Evolutionary conservation across 2,888 invertebrate genomes (phyloP).

Genomic region (Mesodorylaimus sp.): DNA sequence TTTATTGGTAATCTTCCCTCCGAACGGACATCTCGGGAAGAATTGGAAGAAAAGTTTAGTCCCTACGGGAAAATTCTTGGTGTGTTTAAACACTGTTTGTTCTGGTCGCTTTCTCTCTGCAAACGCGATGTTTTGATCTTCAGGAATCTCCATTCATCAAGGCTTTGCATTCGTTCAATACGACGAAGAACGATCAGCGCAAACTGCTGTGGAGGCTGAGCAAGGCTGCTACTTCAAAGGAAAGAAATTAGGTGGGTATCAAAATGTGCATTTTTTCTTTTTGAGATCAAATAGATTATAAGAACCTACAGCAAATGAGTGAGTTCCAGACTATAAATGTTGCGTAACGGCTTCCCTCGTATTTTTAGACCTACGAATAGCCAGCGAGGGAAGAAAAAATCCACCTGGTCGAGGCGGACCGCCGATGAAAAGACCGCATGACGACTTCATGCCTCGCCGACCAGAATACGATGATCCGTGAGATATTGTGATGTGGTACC

Average conservation of each 20-base stretch:
- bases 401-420: neutral
- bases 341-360: no score
- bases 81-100: constrained; percentile 13
- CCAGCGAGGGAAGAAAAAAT: neutral
- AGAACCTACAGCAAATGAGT: no score
- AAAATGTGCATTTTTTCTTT: constrained; percentile 20
- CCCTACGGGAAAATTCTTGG: constrained; percentile 48
- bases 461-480: no score
- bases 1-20: constrained; percentile 59
- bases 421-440: no score
- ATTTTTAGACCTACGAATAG: no score
- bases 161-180: constrained; percentile 76
- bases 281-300: neutral
- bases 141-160: constrained; percentile 32
- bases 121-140: neutral
- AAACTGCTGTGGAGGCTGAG: constrained; percentile 51
- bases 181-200: constrained; percentile 52
- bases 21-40: constrained; percentile 43
- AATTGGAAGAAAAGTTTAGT: constrained; percentile 54
- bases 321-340: no score
- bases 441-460: no score
- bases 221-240: constrained; percentile 53
- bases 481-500: no score
- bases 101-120: neutral
- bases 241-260: constrained; percentile 47